Base-by-base conservation (phyloP, 2,797 vertebrate species). In the Catharus ustulatus region DNA sequence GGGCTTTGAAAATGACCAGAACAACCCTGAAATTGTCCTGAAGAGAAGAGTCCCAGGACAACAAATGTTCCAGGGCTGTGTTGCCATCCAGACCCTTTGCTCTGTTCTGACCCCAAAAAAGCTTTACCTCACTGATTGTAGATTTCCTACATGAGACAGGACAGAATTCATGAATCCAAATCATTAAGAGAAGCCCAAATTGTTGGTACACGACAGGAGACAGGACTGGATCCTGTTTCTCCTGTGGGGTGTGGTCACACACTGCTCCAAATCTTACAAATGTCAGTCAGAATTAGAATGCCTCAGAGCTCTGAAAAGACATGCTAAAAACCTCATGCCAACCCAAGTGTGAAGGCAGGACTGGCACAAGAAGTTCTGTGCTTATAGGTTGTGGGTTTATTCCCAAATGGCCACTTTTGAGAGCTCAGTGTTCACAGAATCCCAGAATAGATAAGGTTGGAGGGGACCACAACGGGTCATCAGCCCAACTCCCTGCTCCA, bases 1-100 rank as follows among this genome's bases (percentile, higher is more conserved):
- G 61, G 51, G 24, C 40, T 91, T 85, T 77, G 61, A 49, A 90
- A 90, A 74, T 38, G 34, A 87, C 49, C 74, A 84, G 42, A 91
- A n/a, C 19, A 90, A 61, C 67, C 68, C 80, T 77, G 63, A 92
- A 92, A 94, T 58, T 63, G 38, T 67, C 49, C 49, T 71, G 15
- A 73, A 91, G 51, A 73, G 29, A 73, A 61, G 20, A 81, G 23
- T 10, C 40, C 23, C 61, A 74, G 32, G 55, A 76, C 22, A 73
- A 11, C 4, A 36, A 61, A 63, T 38, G 30, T 14, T 26, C 57
- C 10, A 57, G 48, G 43, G 6, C 4, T 10, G 19, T 19, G 23
- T 22, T 87, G 38, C 30, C 13, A 40, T 48, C 27, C 14, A 57
- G 52, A 88, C 8, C 4, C 6, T 54, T 89, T 72, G 11, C 29